Conservation (phyloP, 1,140 invertebrate genomes). For the Dendroctonus ponderosae region DNA sequence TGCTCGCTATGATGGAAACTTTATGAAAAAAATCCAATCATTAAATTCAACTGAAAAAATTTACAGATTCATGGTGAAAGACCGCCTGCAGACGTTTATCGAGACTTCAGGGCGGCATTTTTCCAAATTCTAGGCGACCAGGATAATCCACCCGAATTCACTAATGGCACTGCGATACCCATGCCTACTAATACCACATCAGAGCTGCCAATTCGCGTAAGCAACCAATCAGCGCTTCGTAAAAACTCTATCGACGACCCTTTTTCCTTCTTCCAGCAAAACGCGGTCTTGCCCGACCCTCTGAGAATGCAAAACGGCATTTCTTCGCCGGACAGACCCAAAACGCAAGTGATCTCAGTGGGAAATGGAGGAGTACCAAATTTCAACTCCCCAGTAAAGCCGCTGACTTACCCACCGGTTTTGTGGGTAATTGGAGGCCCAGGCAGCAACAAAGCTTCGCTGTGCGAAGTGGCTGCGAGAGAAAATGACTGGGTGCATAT, state of each 20-base stretch:
- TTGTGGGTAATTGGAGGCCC: conserved; percentile 84
- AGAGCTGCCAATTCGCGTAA: conserved; percentile 48
- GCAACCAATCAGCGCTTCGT: conserved; percentile 14
- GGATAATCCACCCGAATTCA: conserved; percentile 62
- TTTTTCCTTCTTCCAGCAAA: conserved; percentile 1
- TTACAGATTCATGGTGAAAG: conserved; percentile 77
- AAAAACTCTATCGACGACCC: not conserved
- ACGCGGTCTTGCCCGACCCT: not conserved
- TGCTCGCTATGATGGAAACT: too few relatives aligned
- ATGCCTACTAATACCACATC: conserved; percentile 52
- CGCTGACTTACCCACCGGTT: conserved; percentile 57
- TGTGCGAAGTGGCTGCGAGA: conserved; percentile 67
- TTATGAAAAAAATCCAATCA: too few relatives aligned
- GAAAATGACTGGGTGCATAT: conserved; percentile 73
- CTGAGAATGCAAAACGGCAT: too few relatives aligned
- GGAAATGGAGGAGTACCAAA: conserved; percentile 46
- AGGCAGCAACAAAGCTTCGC: conserved; percentile 67
- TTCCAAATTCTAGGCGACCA: conserved; percentile 67
- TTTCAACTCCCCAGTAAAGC: conserved; percentile 44
- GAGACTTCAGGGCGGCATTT: conserved; percentile 72
- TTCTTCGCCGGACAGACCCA: conserved; percentile 36
- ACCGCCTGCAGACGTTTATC: conserved; percentile 77
- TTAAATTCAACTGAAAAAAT: too few relatives aligned
- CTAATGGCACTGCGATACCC: conserved; percentile 32
- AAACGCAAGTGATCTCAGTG: conserved; percentile 46